Evolutionary conservation across 2,888 invertebrate genomes (phyloP).

Genomic region (Mythimna albipuncta): DNA sequence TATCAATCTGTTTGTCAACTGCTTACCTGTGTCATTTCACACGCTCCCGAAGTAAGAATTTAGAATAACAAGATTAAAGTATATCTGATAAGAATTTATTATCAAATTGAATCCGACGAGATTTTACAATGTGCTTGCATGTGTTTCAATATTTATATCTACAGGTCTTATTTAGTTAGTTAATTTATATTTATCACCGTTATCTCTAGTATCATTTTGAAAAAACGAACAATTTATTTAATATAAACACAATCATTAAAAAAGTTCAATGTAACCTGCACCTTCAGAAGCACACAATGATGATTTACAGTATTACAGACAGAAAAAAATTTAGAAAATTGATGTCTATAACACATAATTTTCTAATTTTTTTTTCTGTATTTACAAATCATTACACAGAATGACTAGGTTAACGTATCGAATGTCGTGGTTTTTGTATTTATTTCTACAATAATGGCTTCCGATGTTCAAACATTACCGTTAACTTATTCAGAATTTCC

Average conservation of each 20-base stretch:
- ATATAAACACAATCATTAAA: too few species aligned
- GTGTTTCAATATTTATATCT: not conserved
- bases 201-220: not conserved
- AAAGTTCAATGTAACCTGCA: too few species aligned
- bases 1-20: conserved; percentile 53
- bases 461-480: conserved; percentile 47
- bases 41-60: conserved; percentile 51
- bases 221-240: not conserved
- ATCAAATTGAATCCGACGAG: conserved; percentile 3
- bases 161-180: conserved; percentile 3
- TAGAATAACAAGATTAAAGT: conserved; percentile 36
- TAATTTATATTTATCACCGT: not conserved
- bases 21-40: conserved; percentile 44
- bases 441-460: conserved; percentile 47
- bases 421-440: not conserved
- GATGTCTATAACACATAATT: not conserved
- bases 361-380: not conserved
- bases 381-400: conserved; percentile 27
- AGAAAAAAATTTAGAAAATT: too few species aligned
- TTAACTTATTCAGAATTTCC: conserved; percentile 39
- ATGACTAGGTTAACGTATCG: conserved; percentile 27
- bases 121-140: not conserved
- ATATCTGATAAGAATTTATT: conserved; percentile 23
- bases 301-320: too few species aligned
- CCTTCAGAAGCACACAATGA: too few species aligned